phyloP scores from a whole-genome alignment of 2,797 vertebrate species.

The Phalloptychus januarius region DNA sequence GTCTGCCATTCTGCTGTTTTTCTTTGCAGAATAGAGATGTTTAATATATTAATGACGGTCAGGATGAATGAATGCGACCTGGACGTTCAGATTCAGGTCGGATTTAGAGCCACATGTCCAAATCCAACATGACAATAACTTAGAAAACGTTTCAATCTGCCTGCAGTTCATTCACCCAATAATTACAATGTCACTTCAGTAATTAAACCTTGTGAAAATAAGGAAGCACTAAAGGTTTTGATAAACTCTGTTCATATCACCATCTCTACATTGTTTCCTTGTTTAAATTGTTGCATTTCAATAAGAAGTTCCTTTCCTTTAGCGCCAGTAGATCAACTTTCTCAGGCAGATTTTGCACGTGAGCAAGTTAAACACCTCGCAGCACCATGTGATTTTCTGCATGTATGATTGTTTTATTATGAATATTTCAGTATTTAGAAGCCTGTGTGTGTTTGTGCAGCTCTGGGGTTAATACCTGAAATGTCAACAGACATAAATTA shows the following conservation, averaged over 20 bases:
- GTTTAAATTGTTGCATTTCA: not conserved
- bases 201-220: not conserved
- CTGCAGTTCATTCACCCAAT: not conserved
- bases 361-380: not conserved
- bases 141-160: not conserved
- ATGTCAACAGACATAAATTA: not conserved
- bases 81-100: too few relatives aligned
- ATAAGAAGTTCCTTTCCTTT: not conserved
- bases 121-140: too few relatives aligned
- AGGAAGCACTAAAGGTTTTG: not conserved
- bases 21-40: too few relatives aligned
- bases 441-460: not conserved
- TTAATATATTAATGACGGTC: too few relatives aligned
- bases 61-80: too few relatives aligned
- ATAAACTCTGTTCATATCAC: not conserved
- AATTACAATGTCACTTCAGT: not conserved
- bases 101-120: too few relatives aligned
- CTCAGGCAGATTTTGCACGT: not conserved
- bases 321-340: not conserved
- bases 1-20: too few relatives aligned
- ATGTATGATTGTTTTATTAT: not conserved
- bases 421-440: not conserved
- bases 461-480: not conserved
- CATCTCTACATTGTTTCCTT: not conserved
- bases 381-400: not conserved